These are phyloP conservation scores for Tenualosa ilisha DNA, from an alignment of 2,797 vertebrate species.

Conservation along the genomic window DNA sequence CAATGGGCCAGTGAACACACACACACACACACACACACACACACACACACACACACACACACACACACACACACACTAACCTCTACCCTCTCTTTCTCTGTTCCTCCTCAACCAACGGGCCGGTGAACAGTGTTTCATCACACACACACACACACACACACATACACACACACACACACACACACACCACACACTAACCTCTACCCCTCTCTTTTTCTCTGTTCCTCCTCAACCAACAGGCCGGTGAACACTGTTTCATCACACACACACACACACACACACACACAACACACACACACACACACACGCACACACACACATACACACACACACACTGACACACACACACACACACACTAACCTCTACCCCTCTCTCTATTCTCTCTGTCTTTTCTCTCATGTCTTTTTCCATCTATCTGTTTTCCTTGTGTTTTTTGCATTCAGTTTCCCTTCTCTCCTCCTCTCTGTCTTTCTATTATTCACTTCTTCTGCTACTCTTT, in stretches of 20 bases:
- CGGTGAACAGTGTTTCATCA: no score
- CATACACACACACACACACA: no score
- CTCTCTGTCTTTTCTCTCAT: conserved; percentile 32
- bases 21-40: no score
- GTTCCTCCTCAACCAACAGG: no score
- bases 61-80: no score
- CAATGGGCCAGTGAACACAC: background rate
- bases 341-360: background rate
- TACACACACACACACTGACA: background rate
- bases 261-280: background rate
- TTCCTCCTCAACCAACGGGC: no score
- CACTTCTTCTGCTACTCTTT: background rate
- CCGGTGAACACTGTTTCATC: no score
- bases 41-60: no score
- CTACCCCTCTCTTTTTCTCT: background rate
- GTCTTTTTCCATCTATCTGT: conserved; percentile 1
- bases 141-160: background rate
- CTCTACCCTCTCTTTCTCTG: no score
- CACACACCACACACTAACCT: background rate
- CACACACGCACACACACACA: background rate
- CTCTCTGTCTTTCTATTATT: conserved; percentile 25
- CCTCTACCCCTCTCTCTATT: conserved; percentile 5
- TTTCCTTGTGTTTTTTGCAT: conserved; percentile 13
- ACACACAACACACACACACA: no score
- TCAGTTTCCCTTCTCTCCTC: background rate